Base-by-base conservation (phyloP, 2,113 vertebrate genomes). In the Apteryx mantelli region DNA sequence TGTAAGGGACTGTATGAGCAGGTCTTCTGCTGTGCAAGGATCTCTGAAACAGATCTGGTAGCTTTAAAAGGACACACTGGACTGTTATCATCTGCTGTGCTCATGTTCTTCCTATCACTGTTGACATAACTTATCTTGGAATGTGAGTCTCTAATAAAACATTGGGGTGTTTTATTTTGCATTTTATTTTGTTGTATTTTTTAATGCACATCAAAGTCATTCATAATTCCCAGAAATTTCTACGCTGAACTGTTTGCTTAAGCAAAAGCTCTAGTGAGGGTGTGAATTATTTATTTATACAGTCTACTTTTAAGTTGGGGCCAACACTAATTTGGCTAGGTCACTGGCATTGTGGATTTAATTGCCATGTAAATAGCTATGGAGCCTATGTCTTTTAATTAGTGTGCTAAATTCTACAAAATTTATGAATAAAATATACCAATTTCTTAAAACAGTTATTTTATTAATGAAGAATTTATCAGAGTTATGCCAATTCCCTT, bases 221-320 rank as follows among this genome's bases (percentile, higher is more conserved):
- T 89, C 82, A 93, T 88, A 96, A 96, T 95, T 97, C 74, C 58
- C 70, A 85, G 80, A 96, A 91, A 96, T 92, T 95, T 96, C 71
- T 96, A n/a, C 85, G 83, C n/a, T 91, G 68, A 95, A 79, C 44
- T 96, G 75, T 96, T 97, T 96, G 60, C 63, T 95, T 96, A 97
- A 84, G 77, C 56, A 92, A 48, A 93, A 91, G 77, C 71, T 65
- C 55, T 89, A 74, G 84, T 82, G 40, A 81, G 88, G 52, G 48
- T 96, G 84, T 96, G 95, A 97, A 96, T 97, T 98, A 97, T 97
- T 97, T 98, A 97, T 97, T 97, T 95, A 93, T 83, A 94, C 82
- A 80, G 60, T 88, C 93, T 92, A 96, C 88, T 98, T 98, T 96
- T 94, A 97, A 96, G 95, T 93, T 96, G 78, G 82, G 95, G 82